Conservation (phyloP, 2,888 invertebrate genomes). For the Zhengitettix transpicula region DNA sequence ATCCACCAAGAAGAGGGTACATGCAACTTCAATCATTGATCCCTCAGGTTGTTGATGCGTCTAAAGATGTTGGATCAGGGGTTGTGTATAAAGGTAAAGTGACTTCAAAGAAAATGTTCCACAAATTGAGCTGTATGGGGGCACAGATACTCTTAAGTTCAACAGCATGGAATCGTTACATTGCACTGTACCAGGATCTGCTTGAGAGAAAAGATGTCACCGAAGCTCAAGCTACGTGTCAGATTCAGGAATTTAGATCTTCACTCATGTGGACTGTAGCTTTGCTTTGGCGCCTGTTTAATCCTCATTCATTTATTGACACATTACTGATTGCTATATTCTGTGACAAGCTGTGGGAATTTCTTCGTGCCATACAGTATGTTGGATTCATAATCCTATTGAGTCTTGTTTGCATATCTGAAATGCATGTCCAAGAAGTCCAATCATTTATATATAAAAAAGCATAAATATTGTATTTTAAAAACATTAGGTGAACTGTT, state of each 20-base stretch:
- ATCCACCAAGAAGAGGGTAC: slow-evolving; percentile 57
- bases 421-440: slow-evolving; percentile 48
- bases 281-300: slow-evolving; percentile 59
- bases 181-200: slow-evolving; percentile 60
- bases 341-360: slow-evolving; percentile 67
- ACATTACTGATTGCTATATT: slow-evolving; percentile 58
- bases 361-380: slow-evolving; percentile 51
- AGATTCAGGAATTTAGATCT: slow-evolving; percentile 43
- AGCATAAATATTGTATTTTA: too few species aligned
- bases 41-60: slow-evolving; percentile 30
- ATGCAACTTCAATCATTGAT: slow-evolving; percentile 43
- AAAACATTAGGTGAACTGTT: too few species aligned
- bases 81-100: slow-evolving; percentile 51
- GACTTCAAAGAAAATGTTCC: slow-evolving; percentile 44
- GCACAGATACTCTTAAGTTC: slow-evolving; percentile 59
- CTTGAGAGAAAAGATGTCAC: slow-evolving; percentile 35
- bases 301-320: slow-evolving; percentile 63
- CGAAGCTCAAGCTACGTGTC: slow-evolving; percentile 33
- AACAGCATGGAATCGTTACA: slow-evolving; percentile 69
- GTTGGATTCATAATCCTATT: slow-evolving; percentile 52
- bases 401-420: slow-evolving; percentile 49
- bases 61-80: slow-evolving; percentile 30
- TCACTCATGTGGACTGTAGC: slow-evolving; percentile 55
- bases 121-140: slow-evolving; percentile 45
- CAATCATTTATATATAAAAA: slow-evolving; percentile 34